A percentile compares a stretch with the other conserved stretches of the same genome.
Conservation (phyloP, 2,888 invertebrate genomes). For the Zele albiditarsus region DNA sequence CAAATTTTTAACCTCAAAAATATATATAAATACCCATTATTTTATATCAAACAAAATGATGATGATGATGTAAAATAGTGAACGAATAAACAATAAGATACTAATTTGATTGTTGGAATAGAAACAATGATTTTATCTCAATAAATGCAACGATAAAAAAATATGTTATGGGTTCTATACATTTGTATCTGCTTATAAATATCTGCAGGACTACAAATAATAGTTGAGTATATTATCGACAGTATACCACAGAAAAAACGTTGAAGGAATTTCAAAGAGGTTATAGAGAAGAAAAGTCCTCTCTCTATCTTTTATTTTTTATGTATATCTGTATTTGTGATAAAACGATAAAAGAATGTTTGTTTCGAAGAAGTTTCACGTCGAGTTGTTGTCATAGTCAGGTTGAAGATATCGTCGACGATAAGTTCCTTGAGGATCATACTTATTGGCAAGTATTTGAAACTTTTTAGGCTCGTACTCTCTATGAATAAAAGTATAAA, state of each 20-base stretch:
- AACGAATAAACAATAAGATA: too few relatives aligned
- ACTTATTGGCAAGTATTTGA: slow-evolving; percentile 55
- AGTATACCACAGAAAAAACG: neutral
- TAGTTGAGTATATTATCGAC: neutral
- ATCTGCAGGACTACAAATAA: neutral
- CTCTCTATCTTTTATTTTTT: neutral
- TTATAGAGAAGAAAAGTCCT: neutral
- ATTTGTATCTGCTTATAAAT: neutral
- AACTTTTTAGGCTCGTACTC: slow-evolving; percentile 57
- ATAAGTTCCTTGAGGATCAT: slow-evolving; percentile 58
- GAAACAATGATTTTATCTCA: too few relatives aligned
- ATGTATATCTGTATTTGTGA: neutral
- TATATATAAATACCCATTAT: too few relatives aligned
- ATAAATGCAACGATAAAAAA: neutral
- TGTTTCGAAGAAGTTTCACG: slow-evolving; percentile 1
- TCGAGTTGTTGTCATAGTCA: slow-evolving; percentile 47
- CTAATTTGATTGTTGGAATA: too few relatives aligned
- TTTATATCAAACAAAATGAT: too few relatives aligned
- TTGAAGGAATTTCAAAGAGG: neutral
- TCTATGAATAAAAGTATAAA: slow-evolving; percentile 52
- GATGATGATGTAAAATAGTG: too few relatives aligned
- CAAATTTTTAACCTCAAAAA: too few relatives aligned
- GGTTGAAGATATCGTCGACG: slow-evolving; percentile 55
- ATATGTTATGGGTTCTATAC: neutral
- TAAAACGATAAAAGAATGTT: neutral